Conservation (phyloP, 2,113 vertebrate species). For the Hipposideros armiger region DNA sequence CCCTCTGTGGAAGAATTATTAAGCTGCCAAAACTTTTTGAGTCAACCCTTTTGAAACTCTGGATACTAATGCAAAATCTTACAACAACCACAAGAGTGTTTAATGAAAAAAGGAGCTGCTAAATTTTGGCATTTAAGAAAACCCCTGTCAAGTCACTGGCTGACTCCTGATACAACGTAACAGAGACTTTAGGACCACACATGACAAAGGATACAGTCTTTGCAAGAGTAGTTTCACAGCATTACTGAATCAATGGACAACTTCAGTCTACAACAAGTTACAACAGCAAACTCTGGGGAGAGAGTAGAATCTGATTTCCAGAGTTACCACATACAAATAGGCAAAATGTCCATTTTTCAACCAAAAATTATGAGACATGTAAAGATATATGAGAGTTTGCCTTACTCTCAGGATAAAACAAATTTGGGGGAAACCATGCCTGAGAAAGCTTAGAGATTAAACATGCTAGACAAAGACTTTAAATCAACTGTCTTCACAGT, state of each 20-base stretch:
- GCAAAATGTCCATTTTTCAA: neutral
- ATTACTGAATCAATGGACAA: neutral
- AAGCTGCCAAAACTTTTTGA: neutral
- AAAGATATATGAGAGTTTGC: neutral
- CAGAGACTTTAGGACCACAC: neutral
- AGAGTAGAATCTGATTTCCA: neutral
- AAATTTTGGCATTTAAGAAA: neutral
- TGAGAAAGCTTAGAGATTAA: neutral
- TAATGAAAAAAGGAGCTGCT: neutral
- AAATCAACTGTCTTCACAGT: neutral
- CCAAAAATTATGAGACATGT: neutral
- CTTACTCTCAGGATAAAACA: neutral
- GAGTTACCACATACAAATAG: neutral
- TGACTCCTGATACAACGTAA: neutral
- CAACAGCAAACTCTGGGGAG: neutral
- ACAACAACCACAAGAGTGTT: neutral
- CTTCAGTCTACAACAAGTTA: neutral
- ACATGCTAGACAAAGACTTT: neutral
- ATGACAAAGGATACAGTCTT: neutral
- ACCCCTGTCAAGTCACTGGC: neutral
- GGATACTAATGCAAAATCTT: neutral
- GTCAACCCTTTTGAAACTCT: constrained; percentile 6
- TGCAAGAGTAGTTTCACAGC: neutral
- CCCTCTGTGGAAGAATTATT: neutral
- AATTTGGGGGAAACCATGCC: neutral